Percentiles rank a stretch among this genome's conserved stretches.
Conservation (phyloP, 2,888 invertebrate species). For the Pterostichus niger region DNA sequence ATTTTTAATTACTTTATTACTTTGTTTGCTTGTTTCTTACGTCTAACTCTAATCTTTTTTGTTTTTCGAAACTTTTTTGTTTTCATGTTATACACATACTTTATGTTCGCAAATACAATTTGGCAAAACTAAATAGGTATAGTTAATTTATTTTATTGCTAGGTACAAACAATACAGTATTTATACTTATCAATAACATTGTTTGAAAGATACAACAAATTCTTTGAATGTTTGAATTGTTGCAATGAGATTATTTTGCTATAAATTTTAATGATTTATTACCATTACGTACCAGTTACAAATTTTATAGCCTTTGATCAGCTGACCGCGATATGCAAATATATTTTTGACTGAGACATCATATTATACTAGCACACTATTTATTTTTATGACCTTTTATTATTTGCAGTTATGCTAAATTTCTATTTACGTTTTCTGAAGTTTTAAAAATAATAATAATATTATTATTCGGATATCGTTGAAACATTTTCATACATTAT, state of each 20-base stretch:
- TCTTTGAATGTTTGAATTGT: slow-evolving; percentile 21
- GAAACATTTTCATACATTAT: too few species aligned
- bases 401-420: too few species aligned
- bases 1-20: slow-evolving; percentile 19
- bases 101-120: slow-evolving; percentile 11
- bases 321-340: slow-evolving; percentile 6
- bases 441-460: too few species aligned
- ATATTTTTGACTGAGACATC: background rate
- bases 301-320: slow-evolving; percentile 14
- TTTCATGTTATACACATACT: background rate
- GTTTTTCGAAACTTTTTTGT: background rate
- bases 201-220: slow-evolving; percentile 11
- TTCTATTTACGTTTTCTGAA: too few species aligned
- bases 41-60: background rate
- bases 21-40: background rate
- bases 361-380: background rate
- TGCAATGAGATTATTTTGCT: slow-evolving; percentile 8
- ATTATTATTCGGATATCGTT: too few species aligned
- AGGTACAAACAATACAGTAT: background rate
- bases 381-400: too few species aligned
- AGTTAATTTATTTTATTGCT: slow-evolving; percentile 13
- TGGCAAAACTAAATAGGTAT: background rate
- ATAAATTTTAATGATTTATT: slow-evolving; percentile 43
- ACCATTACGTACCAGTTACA: slow-evolving; percentile 42
- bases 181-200: slow-evolving; percentile 18